Base-by-base conservation (phyloP, 2,797 vertebrate genomes). In the Sebastes goodei region DNA sequence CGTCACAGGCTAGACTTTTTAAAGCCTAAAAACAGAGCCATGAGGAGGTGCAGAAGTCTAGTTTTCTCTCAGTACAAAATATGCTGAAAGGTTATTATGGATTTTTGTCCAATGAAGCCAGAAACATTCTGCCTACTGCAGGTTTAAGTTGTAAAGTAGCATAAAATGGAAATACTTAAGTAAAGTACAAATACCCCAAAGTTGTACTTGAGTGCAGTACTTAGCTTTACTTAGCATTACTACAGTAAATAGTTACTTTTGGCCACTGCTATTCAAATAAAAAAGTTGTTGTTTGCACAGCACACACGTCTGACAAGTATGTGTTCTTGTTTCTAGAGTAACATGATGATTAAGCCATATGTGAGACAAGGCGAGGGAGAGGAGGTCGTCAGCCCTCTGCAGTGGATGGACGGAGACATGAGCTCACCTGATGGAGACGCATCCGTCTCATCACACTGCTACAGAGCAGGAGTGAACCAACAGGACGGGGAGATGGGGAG, bases 391-490 rank as follows among this genome's bases (percentile, higher is more conserved):
- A 96, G 93, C 88, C 88, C 96, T 29, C 96, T 96, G 64, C 92
- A 92, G 61, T 99, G 98, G 97, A 92, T 97, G 90, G 97, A 97
- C 0, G 96, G 96, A 61, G 88, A 95, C 4, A 75, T 96, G 77
- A 95, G 89, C 74, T 95, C 96, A 75, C 96, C 97, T 75, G 97
- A 96, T 0, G 96, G 97, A 52, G 96, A 97, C 0, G 80, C 90
- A 0, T 11, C 89, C 9, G 86, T 92, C 61, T 79, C 87, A 2
- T 89, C 74, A 0, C 93, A 85, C 4, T 77, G 86, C 76, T 97
- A 96, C 46, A 89, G 81, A 3, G 66, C 95, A 25, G 74, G 88
- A 65, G 71, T 83, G 29, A 87, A 61, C 67, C 88, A 90, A 23
- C 80, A 84, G 70, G 74, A 77, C 62, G 71, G 68, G 11, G 94